Evolutionary conservation across 2,113 vertebrate species (phyloP).

Genomic region (Melanerpes aurifrons): DNA sequence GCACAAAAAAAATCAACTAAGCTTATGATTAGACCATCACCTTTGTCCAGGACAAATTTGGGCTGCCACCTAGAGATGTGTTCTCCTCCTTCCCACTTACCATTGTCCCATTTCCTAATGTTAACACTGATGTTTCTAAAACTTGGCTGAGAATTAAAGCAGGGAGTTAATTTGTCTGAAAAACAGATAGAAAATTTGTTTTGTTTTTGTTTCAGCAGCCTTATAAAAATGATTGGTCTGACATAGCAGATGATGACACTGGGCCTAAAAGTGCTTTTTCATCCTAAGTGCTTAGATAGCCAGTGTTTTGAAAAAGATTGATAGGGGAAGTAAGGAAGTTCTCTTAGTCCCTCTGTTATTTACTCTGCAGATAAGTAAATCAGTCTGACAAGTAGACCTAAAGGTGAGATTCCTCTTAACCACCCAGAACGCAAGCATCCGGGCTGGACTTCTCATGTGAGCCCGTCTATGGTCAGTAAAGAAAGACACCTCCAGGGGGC

Average conservation of each 20-base stretch:
- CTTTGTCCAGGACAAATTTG: not conserved
- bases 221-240: not conserved
- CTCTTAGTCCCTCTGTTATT: not conserved
- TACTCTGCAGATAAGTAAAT: not conserved
- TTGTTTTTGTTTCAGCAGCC: not conserved
- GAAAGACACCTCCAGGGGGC: conserved; percentile 56
- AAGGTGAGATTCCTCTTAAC: not conserved
- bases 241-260: not conserved
- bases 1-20: not conserved
- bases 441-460: not conserved
- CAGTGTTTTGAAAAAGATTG: not conserved
- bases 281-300: not conserved
- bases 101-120: not conserved
- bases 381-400: not conserved
- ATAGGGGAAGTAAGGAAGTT: not conserved
- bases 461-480: not conserved
- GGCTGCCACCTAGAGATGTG: not conserved
- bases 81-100: not conserved
- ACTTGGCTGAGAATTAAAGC: not conserved
- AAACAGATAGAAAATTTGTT: not conserved
- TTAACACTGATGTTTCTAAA: not conserved
- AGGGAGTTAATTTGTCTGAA: not conserved
- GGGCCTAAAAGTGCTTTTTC: not conserved
- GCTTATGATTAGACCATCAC: not conserved
- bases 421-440: not conserved